Evolutionary conservation across 2,797 vertebrate genomes (phyloP).

Genomic region (Anabacerthia variegaticeps): DNA sequence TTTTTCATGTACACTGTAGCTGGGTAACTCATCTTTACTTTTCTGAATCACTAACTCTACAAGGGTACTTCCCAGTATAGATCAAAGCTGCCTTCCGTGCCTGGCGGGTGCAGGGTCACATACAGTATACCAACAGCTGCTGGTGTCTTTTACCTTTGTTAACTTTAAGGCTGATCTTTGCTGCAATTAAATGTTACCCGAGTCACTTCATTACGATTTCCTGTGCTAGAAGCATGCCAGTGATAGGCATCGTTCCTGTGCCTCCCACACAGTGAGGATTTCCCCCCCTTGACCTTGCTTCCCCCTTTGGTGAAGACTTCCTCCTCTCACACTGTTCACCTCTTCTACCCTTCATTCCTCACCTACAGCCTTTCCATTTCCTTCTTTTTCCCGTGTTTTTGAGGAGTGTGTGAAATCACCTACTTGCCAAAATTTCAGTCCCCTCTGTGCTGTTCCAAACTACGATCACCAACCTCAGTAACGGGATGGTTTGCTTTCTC

Average conservation of each 20-base stretch:
- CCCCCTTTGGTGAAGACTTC: neutral
- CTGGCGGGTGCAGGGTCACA: neutral
- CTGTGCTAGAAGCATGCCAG: neutral
- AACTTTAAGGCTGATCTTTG: neutral
- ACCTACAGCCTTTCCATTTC: neutral
- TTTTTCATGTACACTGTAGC: neutral
- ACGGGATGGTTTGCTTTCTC: neutral
- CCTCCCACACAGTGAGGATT: neutral
- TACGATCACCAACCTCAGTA: neutral
- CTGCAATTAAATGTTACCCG: neutral
- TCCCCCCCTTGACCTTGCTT: neutral
- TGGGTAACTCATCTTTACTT: neutral
- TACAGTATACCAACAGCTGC: neutral
- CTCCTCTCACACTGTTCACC: neutral
- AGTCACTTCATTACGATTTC: neutral
- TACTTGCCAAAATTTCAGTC: neutral
- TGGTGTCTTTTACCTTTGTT: slow-evolving; percentile 24
- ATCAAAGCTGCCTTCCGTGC: neutral
- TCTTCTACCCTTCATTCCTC: neutral
- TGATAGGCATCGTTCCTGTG: neutral
- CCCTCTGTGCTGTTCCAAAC: neutral
- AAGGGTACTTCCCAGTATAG: neutral
- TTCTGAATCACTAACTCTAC: neutral
- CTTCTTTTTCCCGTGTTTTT: neutral
- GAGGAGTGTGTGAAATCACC: neutral